These are phyloP conservation scores for Ditula angustiorana DNA, from an alignment of 2,888 invertebrate species.

Conservation along the genomic window DNA sequence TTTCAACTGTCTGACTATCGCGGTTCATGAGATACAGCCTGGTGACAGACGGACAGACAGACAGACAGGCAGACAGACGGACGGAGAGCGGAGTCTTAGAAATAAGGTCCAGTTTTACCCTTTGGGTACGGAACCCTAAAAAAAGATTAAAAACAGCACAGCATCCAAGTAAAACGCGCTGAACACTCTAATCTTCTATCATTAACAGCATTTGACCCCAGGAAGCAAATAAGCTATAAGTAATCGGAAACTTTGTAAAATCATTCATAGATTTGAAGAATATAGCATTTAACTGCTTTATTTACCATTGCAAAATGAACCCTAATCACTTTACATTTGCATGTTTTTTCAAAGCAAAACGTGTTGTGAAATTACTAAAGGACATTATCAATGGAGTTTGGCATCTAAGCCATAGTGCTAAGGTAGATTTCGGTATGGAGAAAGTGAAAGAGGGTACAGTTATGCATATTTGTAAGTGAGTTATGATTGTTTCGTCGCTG, in stretches of 20 bases:
- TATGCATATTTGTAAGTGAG: constrained; percentile 36
- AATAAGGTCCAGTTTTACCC: too few species aligned
- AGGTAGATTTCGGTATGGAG: constrained; percentile 7
- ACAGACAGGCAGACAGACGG: too few species aligned
- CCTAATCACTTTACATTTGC: not conserved
- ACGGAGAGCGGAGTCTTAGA: too few species aligned
- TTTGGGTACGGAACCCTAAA: too few species aligned
- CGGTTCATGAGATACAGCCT: too few species aligned
- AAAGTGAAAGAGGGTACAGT: not conserved
- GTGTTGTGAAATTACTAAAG: not conserved
- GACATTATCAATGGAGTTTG: not conserved
- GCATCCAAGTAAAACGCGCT: too few species aligned
- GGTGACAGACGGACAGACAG: too few species aligned
- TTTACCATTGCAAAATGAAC: not conserved
- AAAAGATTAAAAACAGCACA: too few species aligned
- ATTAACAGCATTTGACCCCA: constrained; percentile 16
- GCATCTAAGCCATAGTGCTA: not conserved
- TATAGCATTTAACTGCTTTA: constrained; percentile 1
- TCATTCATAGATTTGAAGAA: constrained; percentile 27
- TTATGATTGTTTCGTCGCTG: constrained; percentile 31
- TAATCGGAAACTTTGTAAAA: constrained; percentile 20
- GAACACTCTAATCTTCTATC: too few species aligned
- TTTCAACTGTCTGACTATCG: too few species aligned
- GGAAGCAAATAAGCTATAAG: constrained; percentile 16
- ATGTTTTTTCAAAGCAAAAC: not conserved